These are phyloP conservation scores for Dasysyrphus albostriatus DNA, from an alignment of 2,888 invertebrate genomes.

Conservation along the genomic window DNA sequence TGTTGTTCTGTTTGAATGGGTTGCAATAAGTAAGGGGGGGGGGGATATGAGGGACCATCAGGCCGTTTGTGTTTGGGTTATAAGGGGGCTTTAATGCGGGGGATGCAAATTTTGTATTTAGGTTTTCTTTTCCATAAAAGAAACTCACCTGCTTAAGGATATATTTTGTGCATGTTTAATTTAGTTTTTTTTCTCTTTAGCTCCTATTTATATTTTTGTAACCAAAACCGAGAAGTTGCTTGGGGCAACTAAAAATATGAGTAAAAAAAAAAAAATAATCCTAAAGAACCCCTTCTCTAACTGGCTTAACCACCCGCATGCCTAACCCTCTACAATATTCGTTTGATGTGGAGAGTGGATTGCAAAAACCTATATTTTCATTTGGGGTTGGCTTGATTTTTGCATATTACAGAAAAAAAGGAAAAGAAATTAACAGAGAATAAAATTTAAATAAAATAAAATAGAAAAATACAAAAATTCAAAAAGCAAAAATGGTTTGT, in stretches of 20 bases:
- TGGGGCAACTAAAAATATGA: constrained; percentile 38
- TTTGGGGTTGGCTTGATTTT: constrained; percentile 59
- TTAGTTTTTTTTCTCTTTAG: constrained; percentile 18
- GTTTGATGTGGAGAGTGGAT: constrained; percentile 53
- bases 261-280: constrained; percentile 6
- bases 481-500: constrained; percentile 33
- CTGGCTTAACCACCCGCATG: neutral
- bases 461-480: neutral
- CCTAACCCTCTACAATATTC: constrained; percentile 6
- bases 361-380: constrained; percentile 60
- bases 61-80: neutral
- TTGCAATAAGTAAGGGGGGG: neutral
- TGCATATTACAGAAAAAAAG: constrained; percentile 62
- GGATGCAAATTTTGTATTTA: constrained; percentile 45
- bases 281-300: neutral
- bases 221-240: constrained; percentile 48
- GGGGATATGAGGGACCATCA: too few species aligned
- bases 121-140: constrained; percentile 39
- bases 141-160: constrained; percentile 66
- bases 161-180: constrained; percentile 47
- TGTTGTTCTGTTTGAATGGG: constrained; percentile 49
- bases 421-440: constrained; percentile 49
- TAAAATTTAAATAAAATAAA: constrained; percentile 39
- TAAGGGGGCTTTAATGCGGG: neutral
- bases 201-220: constrained; percentile 6